Conservation (phyloP, 2,888 invertebrate species). For the Lomographa bimaculata region DNA sequence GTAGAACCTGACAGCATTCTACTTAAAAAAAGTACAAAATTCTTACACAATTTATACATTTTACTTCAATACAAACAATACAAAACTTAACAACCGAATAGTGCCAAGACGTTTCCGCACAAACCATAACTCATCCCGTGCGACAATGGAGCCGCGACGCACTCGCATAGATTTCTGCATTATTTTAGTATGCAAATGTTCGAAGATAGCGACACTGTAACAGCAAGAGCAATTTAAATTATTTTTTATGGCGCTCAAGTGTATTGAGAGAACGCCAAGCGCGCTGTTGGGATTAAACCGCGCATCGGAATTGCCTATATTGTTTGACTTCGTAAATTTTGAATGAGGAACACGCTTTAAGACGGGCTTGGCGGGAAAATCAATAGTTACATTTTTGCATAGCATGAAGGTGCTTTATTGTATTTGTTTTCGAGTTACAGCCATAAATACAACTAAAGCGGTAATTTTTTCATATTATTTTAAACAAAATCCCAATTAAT, state of each 20-base stretch:
- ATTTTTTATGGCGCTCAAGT: constrained; percentile 83
- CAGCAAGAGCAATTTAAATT: constrained; percentile 76
- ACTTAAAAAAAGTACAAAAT: too few species aligned
- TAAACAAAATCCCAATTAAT: too few species aligned
- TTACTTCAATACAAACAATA: constrained; percentile 13
- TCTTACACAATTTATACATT: too few species aligned
- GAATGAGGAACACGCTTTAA: constrained; percentile 58
- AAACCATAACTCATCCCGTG: constrained; percentile 26
- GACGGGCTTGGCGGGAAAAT: constrained; percentile 34
- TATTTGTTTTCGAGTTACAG: too few species aligned
- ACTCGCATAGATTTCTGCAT: constrained; percentile 82
- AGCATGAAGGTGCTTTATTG: too few species aligned
- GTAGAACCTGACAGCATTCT: too few species aligned
- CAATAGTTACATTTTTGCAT: constrained; percentile 19
- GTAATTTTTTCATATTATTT: too few species aligned
- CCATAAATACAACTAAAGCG: too few species aligned
- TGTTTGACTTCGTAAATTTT: constrained; percentile 67
- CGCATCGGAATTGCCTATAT: constrained; percentile 58
- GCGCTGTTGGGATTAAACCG: constrained; percentile 49
- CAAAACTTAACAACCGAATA: constrained; percentile 17
- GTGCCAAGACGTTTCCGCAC: constrained; percentile 19
- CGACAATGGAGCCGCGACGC: constrained; percentile 62
- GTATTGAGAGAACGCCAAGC: constrained; percentile 78
- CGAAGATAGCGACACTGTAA: constrained; percentile 75
- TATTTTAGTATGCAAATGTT: constrained; percentile 83